Percentiles rank a stretch among this genome's conserved stretches.
Conservation (phyloP, 1,140 invertebrate species). For the Adoxophyes honmai region DNA sequence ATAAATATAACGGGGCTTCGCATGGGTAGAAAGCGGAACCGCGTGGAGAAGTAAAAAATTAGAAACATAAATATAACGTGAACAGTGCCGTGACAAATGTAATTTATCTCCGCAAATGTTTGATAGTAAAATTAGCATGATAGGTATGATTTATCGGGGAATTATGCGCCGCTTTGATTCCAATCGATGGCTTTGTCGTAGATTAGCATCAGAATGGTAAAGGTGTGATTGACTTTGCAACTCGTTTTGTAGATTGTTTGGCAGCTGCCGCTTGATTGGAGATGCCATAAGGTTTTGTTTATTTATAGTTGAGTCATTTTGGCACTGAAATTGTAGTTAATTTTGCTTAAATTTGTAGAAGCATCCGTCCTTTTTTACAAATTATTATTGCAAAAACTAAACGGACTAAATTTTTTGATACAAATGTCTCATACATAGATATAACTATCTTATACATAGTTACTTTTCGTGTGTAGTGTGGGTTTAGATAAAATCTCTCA, state of each 20-base stretch:
- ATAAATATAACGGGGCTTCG: not conserved
- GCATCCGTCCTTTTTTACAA: too few species aligned
- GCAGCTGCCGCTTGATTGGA: not conserved
- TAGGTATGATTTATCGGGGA: conserved; percentile 41
- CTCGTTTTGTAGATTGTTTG: not conserved
- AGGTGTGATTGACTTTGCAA: not conserved
- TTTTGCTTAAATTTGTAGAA: too few species aligned
- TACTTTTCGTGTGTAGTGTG: too few species aligned
- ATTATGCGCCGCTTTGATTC: conserved; percentile 52
- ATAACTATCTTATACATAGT: too few species aligned
- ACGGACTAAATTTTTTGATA: too few species aligned
- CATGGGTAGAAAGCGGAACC: conserved; percentile 4
- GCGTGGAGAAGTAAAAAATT: not conserved
- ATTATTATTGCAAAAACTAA: too few species aligned
- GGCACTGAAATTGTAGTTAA: too few species aligned
- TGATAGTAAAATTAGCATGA: conserved; percentile 30
- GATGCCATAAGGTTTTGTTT: not conserved
- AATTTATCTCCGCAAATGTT: conserved; percentile 11
- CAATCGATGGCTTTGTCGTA: conserved; percentile 39
- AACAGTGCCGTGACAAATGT: not conserved
- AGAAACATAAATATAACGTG: not conserved
- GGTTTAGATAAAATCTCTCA: too few species aligned
- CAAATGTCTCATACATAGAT: too few species aligned
- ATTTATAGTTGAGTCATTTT: too few species aligned
- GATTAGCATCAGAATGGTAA: conserved; percentile 48